Base-by-base conservation (phyloP, 2,888 invertebrate species). In the Congeria kusceri region DNA sequence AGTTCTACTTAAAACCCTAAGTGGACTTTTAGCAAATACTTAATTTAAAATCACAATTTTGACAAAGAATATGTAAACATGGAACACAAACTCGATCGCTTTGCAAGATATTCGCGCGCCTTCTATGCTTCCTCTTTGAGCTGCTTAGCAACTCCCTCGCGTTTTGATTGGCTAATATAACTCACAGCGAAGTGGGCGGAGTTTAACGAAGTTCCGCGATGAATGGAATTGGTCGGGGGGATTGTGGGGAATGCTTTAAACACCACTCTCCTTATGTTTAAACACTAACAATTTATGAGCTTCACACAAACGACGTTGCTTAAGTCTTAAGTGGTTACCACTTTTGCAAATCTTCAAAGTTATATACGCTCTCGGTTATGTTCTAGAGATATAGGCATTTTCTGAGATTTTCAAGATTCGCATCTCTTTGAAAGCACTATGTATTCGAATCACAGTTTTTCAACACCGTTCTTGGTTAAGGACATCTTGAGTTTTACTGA, bases 321-420 rank as follows among this genome's bases (percentile, higher is more conserved):
- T 77, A 80, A 75, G 64, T 75, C 80, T 83, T 71, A 83, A 83
- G 83, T 83, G 83, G 80, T 46, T 65, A 65, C 79, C 83, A 83
- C 83, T 83, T 77, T 83, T 67, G 75, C 70, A 74, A 80, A 80
- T 83, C 83, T 79, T 79, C 80, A 83, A 83, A 83, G 74, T 77
- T 77, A 74, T 77, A 74, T 68, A 77, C 75, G 66, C 83, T 75
- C 80, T 39, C 63, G 65, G 80, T 77, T 63, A 80, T 80, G 76
- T 72, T 68, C 47, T 77, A 73, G 76, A 69, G 71, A 74, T 74
- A 77, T 39, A 44, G 23, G 53, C 25, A 53, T 53, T 46, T 62
- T 69, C 68, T 83, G 77, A 80, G 80, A 73, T 68, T 68, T 74
- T 83, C 75, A 72, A 80, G 77, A 79, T 72, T 73, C 69, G 62